Conservation (phyloP, 2,113 vertebrate species). For the Podocnemis expansa region DNA sequence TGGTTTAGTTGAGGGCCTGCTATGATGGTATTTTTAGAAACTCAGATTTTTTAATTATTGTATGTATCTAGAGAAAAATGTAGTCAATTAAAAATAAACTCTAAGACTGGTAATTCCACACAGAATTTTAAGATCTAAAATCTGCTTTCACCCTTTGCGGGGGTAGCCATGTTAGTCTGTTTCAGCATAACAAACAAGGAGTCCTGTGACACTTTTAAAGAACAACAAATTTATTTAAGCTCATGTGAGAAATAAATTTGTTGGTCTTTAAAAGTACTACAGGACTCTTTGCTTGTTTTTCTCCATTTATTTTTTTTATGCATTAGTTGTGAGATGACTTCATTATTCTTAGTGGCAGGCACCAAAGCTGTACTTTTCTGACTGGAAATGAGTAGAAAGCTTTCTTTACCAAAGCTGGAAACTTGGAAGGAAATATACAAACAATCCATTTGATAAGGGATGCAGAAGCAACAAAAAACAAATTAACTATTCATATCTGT, state of each 20-base stretch:
- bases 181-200: too few species aligned
- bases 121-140: background rate
- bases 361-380: background rate
- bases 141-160: background rate
- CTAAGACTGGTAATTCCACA: background rate
- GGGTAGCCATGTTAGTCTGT: too few species aligned
- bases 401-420: slow-evolving; percentile 15
- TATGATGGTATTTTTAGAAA: background rate
- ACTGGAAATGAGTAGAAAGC: background rate
- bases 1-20: background rate
- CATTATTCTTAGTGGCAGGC: background rate
- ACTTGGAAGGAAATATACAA: slow-evolving; percentile 26
- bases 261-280: too few species aligned
- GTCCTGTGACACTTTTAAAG: too few species aligned
- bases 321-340: background rate
- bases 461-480: background rate
- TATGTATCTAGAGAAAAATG: background rate
- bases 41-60: background rate
- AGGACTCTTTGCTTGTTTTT: too few species aligned
- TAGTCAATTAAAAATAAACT: background rate
- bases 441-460: background rate
- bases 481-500: background rate
- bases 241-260: too few species aligned
- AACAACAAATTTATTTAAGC: too few species aligned
- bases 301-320: background rate